Conservation (phyloP, 2,113 vertebrate species). For the Calidris pugnax region DNA sequence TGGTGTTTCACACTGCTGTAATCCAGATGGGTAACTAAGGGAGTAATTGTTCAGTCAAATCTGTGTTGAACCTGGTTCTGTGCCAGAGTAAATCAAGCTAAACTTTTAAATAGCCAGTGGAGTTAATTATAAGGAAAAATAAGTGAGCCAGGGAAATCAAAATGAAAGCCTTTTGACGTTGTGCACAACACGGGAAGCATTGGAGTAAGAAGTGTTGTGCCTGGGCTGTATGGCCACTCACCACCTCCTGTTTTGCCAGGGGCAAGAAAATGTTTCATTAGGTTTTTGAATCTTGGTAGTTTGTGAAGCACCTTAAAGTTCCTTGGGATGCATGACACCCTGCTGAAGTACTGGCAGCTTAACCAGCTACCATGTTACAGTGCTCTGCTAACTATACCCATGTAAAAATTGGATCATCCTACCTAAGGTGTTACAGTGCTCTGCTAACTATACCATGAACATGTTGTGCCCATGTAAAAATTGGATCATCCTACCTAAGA, state of each 20-base stretch:
- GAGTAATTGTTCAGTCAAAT: background rate
- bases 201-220: background rate
- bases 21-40: background rate
- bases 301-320: background rate
- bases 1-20: background rate
- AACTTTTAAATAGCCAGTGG: background rate
- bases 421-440: background rate
- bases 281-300: background rate
- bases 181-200: background rate
- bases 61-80: background rate
- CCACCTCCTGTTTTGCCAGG: background rate
- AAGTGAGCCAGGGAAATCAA: background rate
- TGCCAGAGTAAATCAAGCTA: background rate
- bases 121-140: slow-evolving; percentile 2
- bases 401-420: background rate
- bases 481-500: background rate
- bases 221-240: background rate
- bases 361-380: background rate
- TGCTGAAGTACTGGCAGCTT: background rate
- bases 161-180: background rate
- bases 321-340: background rate
- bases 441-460: background rate
- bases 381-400: background rate
- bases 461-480: background rate
- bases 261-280: background rate